Evolutionary conservation across 2,797 vertebrate genomes (phyloP), one percentile per base, ranked within the genome.

Genomic region (Anniella stebbinsi): DNA sequence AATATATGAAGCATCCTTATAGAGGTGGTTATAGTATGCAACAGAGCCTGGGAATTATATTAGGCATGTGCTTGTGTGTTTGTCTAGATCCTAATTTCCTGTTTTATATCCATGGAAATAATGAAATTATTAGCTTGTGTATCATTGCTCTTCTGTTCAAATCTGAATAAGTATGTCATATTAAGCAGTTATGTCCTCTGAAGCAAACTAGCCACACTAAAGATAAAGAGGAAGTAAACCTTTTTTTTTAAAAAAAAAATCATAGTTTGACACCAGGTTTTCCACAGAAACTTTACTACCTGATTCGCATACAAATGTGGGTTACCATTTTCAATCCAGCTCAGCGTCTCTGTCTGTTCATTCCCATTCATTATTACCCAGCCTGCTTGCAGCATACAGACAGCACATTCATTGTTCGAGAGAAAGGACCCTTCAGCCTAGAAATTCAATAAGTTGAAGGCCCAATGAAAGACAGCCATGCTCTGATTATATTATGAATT

Each of bases 231-330:
- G 21, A 73, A 72, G 13, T 77, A 82, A 78, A 67, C 48, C 38
- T 90, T 84, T 88, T 41, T 0, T 0, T 0, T 0, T 89, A 45
- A 45, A 45, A 45, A 3, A 45, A 45, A 45, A 92, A 84, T 90
- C 78, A 84, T 86, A 33, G 83, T 92, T 88, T 83, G 86, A 91
- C 92, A 66, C n/a, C 0, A 2, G 91, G 88, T 88, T 90, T 87
- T 93, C 90, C 92, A 90, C 11, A 0, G 75, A 72, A 83, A 88
- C 67, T 72, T 38, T 76, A 78, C 75, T 75, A 88, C 94, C 90
- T 95, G 95, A 94, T 87, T 86, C 72, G 94, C 90, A 96, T 96
- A 96, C 91, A 95, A 96, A 96, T 96, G 93, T 93, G 12, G 54
- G 92, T 80, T 92, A 90, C 87, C 91, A 33, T 91, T 89, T 93